These are phyloP conservation scores for Subacronicta megacephala DNA, from an alignment of 2,888 invertebrate genomes.

Conservation along the genomic window DNA sequence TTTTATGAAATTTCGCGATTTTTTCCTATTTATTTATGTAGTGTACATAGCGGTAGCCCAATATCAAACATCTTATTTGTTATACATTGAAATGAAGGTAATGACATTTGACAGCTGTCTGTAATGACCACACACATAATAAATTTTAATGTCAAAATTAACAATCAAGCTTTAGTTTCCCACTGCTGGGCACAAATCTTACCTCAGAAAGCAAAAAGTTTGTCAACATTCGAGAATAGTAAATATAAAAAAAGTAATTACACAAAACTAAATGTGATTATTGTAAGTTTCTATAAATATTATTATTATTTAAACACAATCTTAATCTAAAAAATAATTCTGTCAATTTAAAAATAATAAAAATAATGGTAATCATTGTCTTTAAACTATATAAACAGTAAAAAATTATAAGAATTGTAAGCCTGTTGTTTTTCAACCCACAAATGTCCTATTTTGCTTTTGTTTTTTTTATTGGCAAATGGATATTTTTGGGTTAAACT, in stretches of 20 bases:
- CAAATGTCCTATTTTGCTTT: conserved; percentile 23
- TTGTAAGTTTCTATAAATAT: conserved; percentile 1
- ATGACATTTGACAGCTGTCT: too few relatives aligned
- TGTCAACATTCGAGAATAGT: background rate
- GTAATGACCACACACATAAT: too few relatives aligned
- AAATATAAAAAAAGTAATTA: background rate
- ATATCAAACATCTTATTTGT: too few relatives aligned
- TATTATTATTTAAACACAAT: conserved; percentile 2
- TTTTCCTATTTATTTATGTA: too few relatives aligned
- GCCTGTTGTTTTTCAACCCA: conserved; percentile 30
- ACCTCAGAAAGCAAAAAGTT: too few relatives aligned
- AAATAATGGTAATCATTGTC: conserved; percentile 18
- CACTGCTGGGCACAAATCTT: too few relatives aligned
- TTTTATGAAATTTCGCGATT: too few relatives aligned
- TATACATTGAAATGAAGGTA: too few relatives aligned
- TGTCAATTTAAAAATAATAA: conserved; percentile 13
- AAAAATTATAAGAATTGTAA: conserved; percentile 1
- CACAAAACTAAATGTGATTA: conserved; percentile 1
- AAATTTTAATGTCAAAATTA: too few relatives aligned
- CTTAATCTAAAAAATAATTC: conserved; percentile 12
- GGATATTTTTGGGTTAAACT: conserved; percentile 37
- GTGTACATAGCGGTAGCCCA: too few relatives aligned
- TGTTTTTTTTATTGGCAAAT: background rate
- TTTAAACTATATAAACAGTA: conserved; percentile 4
- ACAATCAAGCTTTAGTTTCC: too few relatives aligned